A percentile compares a stretch with the other conserved stretches of the same genome.
These are phyloP conservation scores for Aythya baeri DNA, from an alignment of 2,113 vertebrate genomes.

Conservation along the genomic window DNA sequence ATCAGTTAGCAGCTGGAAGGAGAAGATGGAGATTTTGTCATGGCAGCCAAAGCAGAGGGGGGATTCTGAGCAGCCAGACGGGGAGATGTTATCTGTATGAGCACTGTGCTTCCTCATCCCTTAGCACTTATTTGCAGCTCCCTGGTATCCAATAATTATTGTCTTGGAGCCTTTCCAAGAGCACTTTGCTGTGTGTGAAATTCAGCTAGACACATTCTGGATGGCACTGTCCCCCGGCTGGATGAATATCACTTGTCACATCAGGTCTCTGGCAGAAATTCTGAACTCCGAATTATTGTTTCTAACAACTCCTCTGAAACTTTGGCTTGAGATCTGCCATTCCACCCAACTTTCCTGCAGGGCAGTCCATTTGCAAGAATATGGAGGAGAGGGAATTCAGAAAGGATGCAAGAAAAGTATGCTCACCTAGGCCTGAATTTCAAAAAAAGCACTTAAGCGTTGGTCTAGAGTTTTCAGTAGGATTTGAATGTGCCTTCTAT, in stretches of 20 bases:
- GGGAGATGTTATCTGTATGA: background rate
- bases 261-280: constrained; percentile 41
- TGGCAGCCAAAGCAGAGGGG: background rate
- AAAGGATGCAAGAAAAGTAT: background rate
- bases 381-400: background rate
- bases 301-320: background rate
- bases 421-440: background rate
- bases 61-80: background rate
- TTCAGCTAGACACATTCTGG: constrained; percentile 40
- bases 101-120: constrained; percentile 9
- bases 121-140: constrained; percentile 53
- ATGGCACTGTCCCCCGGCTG: background rate
- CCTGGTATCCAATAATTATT: constrained; percentile 28
- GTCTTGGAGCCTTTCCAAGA: constrained; percentile 24
- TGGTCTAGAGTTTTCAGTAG: background rate
- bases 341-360: background rate
- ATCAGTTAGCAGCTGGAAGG: background rate
- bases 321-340: background rate
- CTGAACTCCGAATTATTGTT: background rate
- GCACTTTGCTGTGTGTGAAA: constrained; percentile 29
- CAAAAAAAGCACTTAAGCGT: background rate
- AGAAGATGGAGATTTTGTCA: background rate
- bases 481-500: background rate
- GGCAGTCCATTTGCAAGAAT: background rate
- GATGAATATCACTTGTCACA: background rate